Percentiles rank a stretch among this genome's conserved stretches.
Conservation (phyloP, 2,888 invertebrate species). For the Acleris laterana region DNA sequence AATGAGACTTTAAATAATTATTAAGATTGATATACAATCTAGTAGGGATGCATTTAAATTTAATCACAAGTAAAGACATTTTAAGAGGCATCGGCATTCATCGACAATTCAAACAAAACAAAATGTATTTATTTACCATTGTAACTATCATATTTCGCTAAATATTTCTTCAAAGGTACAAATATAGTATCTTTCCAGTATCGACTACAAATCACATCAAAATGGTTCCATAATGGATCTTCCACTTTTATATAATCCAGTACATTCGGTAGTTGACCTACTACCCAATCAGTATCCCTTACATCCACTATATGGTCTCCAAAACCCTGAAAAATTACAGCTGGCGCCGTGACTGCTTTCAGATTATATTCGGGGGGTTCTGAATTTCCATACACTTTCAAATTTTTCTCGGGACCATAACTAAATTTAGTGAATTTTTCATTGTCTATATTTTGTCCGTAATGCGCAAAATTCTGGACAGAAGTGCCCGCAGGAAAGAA, state of each 20-base stretch:
- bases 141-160: background rate
- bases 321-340: constrained; percentile 60
- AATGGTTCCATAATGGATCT: constrained; percentile 61
- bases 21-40: no score
- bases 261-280: constrained; percentile 81
- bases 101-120: no score
- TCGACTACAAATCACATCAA: constrained; percentile 47
- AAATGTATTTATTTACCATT: no score
- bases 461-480: constrained; percentile 59
- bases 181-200: constrained; percentile 16
- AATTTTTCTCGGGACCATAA: constrained; percentile 58
- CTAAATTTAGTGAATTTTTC: constrained; percentile 62
- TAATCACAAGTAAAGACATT: no score
- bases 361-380: constrained; percentile 62
- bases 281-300: constrained; percentile 82
- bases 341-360: constrained; percentile 56
- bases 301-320: constrained; percentile 85
- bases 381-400: constrained; percentile 54
- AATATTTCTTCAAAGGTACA: constrained; percentile 10
- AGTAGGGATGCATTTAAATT: no score
- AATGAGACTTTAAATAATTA: no score
- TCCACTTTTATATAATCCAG: constrained; percentile 82
- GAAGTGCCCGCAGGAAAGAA: constrained; percentile 68
- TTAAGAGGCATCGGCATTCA: no score
- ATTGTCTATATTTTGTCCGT: constrained; percentile 59